These are phyloP conservation scores for Clusia tigrina DNA, from an alignment of 2,888 invertebrate genomes.

Conservation along the genomic window DNA sequence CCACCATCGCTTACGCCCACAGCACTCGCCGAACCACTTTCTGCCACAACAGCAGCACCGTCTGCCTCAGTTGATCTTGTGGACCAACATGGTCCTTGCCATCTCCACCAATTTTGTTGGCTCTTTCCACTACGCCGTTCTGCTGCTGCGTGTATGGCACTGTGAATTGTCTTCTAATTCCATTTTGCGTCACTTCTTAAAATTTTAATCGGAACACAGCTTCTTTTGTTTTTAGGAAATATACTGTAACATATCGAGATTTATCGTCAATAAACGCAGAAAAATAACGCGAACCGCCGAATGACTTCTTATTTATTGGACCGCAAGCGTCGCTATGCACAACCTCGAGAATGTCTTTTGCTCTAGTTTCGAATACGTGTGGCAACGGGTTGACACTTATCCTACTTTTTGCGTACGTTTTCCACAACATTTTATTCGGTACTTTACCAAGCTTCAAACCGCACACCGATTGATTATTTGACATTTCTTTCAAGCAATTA, in stretches of 20 bases:
- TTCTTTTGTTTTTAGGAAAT: slow-evolving; percentile 34
- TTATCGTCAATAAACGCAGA: slow-evolving; percentile 33
- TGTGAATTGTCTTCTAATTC: slow-evolving; percentile 31
- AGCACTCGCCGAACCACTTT: slow-evolving; percentile 39
- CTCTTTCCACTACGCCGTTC: slow-evolving; percentile 33
- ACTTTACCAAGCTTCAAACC: slow-evolving; percentile 16
- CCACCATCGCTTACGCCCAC: slow-evolving; percentile 39
- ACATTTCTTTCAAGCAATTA: background rate
- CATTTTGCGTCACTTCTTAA: slow-evolving; percentile 28
- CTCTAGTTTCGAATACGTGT: slow-evolving; percentile 18
- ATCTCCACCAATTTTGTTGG: slow-evolving; percentile 26
- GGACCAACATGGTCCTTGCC: slow-evolving; percentile 41
- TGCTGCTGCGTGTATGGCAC: slow-evolving; percentile 32
- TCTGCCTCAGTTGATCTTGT: no score
- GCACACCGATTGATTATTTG: background rate
- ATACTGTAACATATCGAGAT: slow-evolving; percentile 26
- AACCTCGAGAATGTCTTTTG: slow-evolving; percentile 26
- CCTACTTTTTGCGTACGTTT: slow-evolving; percentile 32
- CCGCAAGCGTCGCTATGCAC: slow-evolving; percentile 34
- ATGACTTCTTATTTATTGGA: slow-evolving; percentile 32
- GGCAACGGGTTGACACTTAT: slow-evolving; percentile 27
- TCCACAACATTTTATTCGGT: slow-evolving; percentile 17
- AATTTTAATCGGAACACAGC: slow-evolving; percentile 31
- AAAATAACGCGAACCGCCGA: slow-evolving; percentile 34
- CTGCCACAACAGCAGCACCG: no score